Evolutionary conservation across 2,888 invertebrate species (phyloP), one percentile per base, ranked within the genome.

Genomic region (Fissipunctia ypsillon): DNA sequence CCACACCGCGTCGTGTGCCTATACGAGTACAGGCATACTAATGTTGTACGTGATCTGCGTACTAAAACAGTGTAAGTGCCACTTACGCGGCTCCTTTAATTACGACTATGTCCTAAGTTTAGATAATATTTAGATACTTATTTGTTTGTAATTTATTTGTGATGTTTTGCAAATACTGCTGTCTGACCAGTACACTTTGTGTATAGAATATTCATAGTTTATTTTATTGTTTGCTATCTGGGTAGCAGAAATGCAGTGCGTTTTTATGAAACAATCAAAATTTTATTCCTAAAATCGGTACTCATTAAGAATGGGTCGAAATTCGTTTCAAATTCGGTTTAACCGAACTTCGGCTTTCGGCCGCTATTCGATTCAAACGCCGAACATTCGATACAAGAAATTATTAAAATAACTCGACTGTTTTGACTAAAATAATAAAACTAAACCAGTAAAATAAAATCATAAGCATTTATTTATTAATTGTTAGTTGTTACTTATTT

Each of bases 1-100:
- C 89, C 89, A 89, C 89, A 89, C 89, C 89, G 61, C 69, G 52
- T 76, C 65, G 85, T 68, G 72, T 83, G 79, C 67, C 80, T 81
- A 76, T 80, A 56, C 25, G n/a, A 28, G 61, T 25, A 69, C 78
- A 72, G 59, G 57, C 19, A 35, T n/a, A n/a, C n/a, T n/a, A n/a
- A n/a, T n/a, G n/a, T n/a, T n/a, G 9, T 69, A 87, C 89, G 88
- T 88, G 88, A 73, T 77, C 67, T 76, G 66, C 43, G 66, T 74
- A 38, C 45, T n/a, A 31, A 66, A 67, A 63, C 48, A 43, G 31
- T 68, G 35, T 77, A 74, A 74, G 76, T 78, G 69, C 56, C 65
- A 77, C 76, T 78, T 76, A 69, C 41, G 54, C 22, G 45, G 70
- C 69, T 67, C 59, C 25, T 73, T 63, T 78, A 78, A 85, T 84